Base-by-base conservation (phyloP, 2,113 vertebrate genomes). In the Emberiza fucata region DNA sequence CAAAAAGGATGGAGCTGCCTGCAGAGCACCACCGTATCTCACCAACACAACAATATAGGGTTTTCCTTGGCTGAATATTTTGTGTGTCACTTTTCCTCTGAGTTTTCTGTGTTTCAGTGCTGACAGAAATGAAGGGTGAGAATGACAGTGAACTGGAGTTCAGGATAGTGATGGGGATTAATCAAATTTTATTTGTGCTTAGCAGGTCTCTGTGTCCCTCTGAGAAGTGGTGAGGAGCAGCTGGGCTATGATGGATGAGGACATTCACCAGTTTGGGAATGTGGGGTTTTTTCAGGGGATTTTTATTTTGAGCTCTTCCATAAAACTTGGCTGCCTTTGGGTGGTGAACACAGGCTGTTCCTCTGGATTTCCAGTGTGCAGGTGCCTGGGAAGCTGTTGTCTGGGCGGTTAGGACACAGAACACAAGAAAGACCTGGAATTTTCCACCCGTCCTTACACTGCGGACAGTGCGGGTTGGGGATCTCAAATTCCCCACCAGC, bases 381-480 rank as follows among this genome's bases (percentile, higher is more conserved):
- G 35, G 24, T 61, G 19, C 28, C 51, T 53, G 53, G 66, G 57
- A 40, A 83, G 37, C 12, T 77, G 47, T 5, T 64, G 8, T 6
- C 11, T 35, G 37, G n/a, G 28, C 42, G 21, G n/a, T 21, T 68
- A 9, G n/a, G 47, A 31, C 50, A 12, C 14, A 44, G 21, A 6
- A 15, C 33, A 50, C 23, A 54, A 28, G 51, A 50, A 66, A 59
- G 33, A 53, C 3, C 31, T 33, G 37, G 45, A 16, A n/a, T 61
- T 63, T 61, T 75, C 33, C 42, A 45, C 25, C 28, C 14, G 31
- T 23, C 8, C 54, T 72, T 60, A 12, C 12, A 14, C 22, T 12
- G 61, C 57, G 28, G 35, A 1, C 33, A 15, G 1, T 1, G 28
- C 0, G 13, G 40, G 7, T 7, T 3, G 3, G 23, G 33, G 27